Conservation (phyloP, 1,140 invertebrate species). For the Aporrectodea caliginosa region DNA sequence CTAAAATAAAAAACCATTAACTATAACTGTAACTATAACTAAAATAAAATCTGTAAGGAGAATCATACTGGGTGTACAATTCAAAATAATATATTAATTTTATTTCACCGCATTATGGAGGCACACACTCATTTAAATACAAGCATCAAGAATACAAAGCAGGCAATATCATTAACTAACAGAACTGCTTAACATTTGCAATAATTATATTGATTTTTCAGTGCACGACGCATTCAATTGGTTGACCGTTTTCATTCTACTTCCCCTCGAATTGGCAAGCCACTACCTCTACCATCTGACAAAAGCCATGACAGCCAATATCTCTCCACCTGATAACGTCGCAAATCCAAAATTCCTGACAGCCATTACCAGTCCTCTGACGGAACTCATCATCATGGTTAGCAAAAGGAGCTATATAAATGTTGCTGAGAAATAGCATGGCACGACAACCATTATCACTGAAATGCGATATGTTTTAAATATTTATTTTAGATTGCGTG, state of each 20-base stretch:
- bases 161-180: background rate
- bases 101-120: too few relatives aligned
- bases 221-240: conserved; percentile 64
- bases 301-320: background rate
- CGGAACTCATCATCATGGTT: conserved; percentile 57
- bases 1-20: too few relatives aligned
- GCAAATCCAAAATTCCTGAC: conserved; percentile 53
- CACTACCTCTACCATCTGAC: conserved; percentile 36
- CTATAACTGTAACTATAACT: too few relatives aligned
- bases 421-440: background rate
- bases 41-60: too few relatives aligned
- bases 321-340: background rate
- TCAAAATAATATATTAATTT: too few relatives aligned
- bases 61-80: too few relatives aligned
- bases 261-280: conserved; percentile 56
- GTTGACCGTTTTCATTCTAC: conserved; percentile 57
- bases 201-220: conserved; percentile 40
- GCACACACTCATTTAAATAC: too few relatives aligned
- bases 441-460: too few relatives aligned
- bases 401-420: conserved; percentile 5
- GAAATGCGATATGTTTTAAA: too few relatives aligned
- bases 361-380: conserved; percentile 59
- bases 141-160: background rate
- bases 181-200: background rate
- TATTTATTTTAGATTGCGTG: background rate